Evolutionary conservation across 1,140 invertebrate species (phyloP).

Genomic region (Tetranychus cinnabarinus): DNA sequence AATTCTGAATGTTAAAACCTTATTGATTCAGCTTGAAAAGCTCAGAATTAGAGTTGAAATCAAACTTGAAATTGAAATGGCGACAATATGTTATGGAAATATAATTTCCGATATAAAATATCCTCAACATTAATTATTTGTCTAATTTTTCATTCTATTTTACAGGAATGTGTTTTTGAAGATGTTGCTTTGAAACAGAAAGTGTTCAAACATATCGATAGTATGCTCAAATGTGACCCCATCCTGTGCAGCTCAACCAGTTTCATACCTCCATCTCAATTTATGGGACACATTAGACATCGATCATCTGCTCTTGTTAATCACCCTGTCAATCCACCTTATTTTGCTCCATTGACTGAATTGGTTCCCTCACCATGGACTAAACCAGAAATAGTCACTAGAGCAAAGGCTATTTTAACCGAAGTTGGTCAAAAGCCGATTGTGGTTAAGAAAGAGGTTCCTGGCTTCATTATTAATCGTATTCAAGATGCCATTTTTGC

Average conservation of each 20-base stretch:
- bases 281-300: slow-evolving; percentile 50
- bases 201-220: slow-evolving; percentile 51
- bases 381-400: slow-evolving; percentile 35
- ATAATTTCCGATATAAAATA: too few relatives aligned
- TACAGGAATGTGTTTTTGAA: slow-evolving; percentile 83
- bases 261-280: slow-evolving; percentile 59
- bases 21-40: neutral
- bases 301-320: slow-evolving; percentile 48
- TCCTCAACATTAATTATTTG: too few relatives aligned
- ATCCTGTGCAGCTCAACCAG: slow-evolving; percentile 67
- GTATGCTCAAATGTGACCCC: slow-evolving; percentile 30
- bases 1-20: neutral
- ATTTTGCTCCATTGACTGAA: slow-evolving; percentile 80
- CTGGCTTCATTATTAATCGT: slow-evolving; percentile 77
- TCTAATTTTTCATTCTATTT: slow-evolving; percentile 28
- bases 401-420: slow-evolving; percentile 47
- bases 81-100: too few relatives aligned
- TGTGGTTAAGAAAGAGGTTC: slow-evolving; percentile 53
- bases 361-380: slow-evolving; percentile 75
- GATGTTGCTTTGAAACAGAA: slow-evolving; percentile 56
- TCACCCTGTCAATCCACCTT: slow-evolving; percentile 89
- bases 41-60: too few relatives aligned
- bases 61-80: too few relatives aligned
- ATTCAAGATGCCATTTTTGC: slow-evolving; percentile 88
- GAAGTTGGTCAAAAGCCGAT: slow-evolving; percentile 77